Evolutionary conservation across 2,113 vertebrate species (phyloP).

Genomic region (Pardalotus punctatus): DNA sequence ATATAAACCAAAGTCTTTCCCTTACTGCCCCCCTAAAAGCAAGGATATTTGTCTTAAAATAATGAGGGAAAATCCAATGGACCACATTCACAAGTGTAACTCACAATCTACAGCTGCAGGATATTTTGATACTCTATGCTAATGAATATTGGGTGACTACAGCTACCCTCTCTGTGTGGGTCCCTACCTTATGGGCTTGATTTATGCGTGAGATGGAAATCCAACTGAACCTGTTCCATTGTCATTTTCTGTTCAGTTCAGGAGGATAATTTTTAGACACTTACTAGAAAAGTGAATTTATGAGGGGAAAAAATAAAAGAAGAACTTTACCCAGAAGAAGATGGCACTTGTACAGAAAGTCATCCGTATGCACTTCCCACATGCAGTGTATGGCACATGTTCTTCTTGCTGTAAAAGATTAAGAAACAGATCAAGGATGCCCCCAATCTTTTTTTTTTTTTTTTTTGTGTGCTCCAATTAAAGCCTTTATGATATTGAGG

Average conservation of each 20-base stretch:
- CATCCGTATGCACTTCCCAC: slow-evolving; percentile 86
- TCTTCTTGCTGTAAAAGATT: slow-evolving; percentile 81
- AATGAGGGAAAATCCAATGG: not conserved
- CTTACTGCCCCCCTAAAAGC: not conserved
- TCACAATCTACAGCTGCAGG: not conserved
- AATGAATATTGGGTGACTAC: not conserved
- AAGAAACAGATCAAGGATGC: not conserved
- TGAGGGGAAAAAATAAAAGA: not conserved
- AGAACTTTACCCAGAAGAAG: slow-evolving; percentile 88
- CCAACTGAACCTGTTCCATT: not conserved
- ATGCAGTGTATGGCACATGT: slow-evolving; percentile 83
- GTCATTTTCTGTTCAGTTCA: not conserved
- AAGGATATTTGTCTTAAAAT: not conserved
- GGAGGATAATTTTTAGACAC: not conserved
- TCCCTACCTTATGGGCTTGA: not conserved
- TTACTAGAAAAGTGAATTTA: not conserved
- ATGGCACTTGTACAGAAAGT: slow-evolving; percentile 88
- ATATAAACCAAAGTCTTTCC: not conserved
- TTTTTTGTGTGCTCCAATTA: not conserved
- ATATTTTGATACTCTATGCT: not conserved
- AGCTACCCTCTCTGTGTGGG: not conserved
- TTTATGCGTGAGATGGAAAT: not conserved
- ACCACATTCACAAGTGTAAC: not conserved
- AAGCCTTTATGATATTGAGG: not conserved
- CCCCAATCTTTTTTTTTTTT: not conserved